These are phyloP conservation scores for Stenoptilia bipunctidactyla DNA, from an alignment of 2,888 invertebrate species.

Conservation along the genomic window DNA sequence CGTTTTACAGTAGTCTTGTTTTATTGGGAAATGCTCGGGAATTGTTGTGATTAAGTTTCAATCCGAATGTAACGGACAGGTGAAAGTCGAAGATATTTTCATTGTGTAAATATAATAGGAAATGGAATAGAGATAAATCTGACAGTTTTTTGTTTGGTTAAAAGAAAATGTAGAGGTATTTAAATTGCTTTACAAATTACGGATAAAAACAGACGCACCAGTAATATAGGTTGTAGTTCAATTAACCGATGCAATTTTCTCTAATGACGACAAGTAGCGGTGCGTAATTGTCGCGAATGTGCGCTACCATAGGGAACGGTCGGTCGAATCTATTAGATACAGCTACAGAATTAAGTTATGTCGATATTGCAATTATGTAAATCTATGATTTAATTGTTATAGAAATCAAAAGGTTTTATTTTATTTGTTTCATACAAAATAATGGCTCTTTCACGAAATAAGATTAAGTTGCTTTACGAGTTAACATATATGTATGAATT, in stretches of 20 bases:
- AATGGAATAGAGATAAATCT: no score
- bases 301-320: conserved; percentile 14
- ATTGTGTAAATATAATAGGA: conserved; percentile 3
- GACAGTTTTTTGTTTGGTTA: neutral
- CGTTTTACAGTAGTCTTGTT: conserved; percentile 53
- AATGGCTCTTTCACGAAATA: no score
- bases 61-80: conserved; percentile 46
- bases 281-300: conserved; percentile 32
- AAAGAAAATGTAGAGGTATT: no score
- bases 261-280: conserved; percentile 30
- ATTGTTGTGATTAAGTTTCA: conserved; percentile 46
- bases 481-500: no score
- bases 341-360: neutral
- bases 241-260: conserved; percentile 39
- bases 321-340: conserved; percentile 3
- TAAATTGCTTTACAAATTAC: no score
- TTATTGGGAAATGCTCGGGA: conserved; percentile 49
- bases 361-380: no score
- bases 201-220: conserved; percentile 32
- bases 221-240: conserved; percentile 23
- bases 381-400: no score
- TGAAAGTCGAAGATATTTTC: conserved; percentile 31
- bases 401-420: no score
- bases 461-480: no score
- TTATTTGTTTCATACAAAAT: no score